Percentiles rank a stretch among this genome's conserved stretches.
These are phyloP conservation scores for Cyphomyrus discorhynchus DNA, from an alignment of 2,113 vertebrate genomes.

Conservation along the genomic window DNA sequence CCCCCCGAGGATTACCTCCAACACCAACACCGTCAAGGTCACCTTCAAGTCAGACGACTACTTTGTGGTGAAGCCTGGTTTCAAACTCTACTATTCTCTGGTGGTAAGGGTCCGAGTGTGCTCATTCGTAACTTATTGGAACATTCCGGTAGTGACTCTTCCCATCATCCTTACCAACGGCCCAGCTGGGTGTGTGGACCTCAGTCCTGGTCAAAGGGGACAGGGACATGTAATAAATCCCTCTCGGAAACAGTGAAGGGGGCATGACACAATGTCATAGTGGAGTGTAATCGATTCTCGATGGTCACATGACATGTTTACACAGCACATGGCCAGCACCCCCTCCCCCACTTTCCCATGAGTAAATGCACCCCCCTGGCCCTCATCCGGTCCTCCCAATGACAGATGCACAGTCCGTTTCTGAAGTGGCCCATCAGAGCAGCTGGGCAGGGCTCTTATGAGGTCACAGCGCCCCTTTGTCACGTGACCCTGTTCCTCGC, in stretches of 20 bases:
- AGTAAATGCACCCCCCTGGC: background rate
- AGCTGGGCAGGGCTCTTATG: background rate
- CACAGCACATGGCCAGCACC: background rate
- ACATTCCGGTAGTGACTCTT: background rate
- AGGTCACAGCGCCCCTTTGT: background rate
- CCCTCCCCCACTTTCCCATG: background rate
- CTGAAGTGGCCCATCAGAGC: background rate
- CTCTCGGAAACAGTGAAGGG: background rate
- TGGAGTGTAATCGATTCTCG: background rate
- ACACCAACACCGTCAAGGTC: conserved; percentile 81
- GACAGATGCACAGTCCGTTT: background rate
- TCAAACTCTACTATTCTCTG: conserved; percentile 84
- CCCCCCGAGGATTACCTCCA: conserved; percentile 81
- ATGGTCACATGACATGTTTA: background rate
- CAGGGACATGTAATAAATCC: background rate
- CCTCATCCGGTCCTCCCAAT: background rate
- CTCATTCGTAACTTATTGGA: background rate
- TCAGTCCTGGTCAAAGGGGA: background rate
- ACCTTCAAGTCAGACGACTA: conserved; percentile 95
- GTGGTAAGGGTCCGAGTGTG: conserved; percentile 70
- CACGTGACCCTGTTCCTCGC: background rate
- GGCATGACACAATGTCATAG: background rate
- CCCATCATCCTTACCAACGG: background rate
- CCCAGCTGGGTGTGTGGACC: background rate
- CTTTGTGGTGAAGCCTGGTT: conserved; percentile 95